These are phyloP conservation scores for Chelmon rostratus DNA, from an alignment of 2,797 vertebrate species.

Conservation along the genomic window DNA sequence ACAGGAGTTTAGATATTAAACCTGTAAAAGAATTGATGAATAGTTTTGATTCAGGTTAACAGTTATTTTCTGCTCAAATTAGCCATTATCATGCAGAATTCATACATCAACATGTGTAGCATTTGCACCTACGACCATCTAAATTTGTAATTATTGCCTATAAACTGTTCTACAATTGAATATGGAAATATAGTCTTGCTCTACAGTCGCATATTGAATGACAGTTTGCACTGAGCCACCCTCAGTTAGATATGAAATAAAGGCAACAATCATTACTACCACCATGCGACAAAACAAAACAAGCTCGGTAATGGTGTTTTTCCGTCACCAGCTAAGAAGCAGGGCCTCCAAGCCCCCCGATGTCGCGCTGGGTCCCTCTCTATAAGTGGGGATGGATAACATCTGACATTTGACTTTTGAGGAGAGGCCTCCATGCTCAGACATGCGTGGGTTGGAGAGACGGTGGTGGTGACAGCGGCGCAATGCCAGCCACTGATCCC, in stretches of 20 bases:
- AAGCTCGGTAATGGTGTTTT: slow-evolving; percentile 71
- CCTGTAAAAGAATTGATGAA: no score
- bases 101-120: neutral
- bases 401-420: slow-evolving; percentile 87
- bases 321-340: slow-evolving; percentile 56
- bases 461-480: slow-evolving; percentile 67
- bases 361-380: slow-evolving; percentile 63
- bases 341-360: slow-evolving; percentile 60
- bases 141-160: neutral
- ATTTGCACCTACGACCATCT: neutral
- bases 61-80: neutral
- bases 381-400: slow-evolving; percentile 73
- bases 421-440: slow-evolving; percentile 71
- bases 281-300: slow-evolving; percentile 37
- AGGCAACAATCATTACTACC: slow-evolving; percentile 46
- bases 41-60: no score
- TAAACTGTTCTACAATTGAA: neutral
- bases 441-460: slow-evolving; percentile 63
- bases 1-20: neutral
- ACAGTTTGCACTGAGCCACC: neutral
- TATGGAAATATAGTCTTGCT: neutral
- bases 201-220: neutral
- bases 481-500: slow-evolving; percentile 78
- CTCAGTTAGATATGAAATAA: slow-evolving; percentile 30
- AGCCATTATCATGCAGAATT: neutral